Base-by-base conservation (phyloP, 1,140 invertebrate genomes). In the Sinella curviseta region DNA sequence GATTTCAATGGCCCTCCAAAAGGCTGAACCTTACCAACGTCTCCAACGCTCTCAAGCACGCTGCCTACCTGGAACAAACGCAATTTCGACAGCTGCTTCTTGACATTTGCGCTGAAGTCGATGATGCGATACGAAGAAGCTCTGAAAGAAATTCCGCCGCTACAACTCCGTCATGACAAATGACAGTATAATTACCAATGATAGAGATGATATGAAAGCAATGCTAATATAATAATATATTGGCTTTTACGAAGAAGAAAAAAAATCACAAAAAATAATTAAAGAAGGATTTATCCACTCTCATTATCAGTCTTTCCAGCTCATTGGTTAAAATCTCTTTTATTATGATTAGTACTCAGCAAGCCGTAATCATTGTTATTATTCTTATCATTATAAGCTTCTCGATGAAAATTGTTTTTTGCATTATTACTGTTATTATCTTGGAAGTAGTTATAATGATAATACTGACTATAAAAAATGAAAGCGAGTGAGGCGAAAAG, bases 71-170 rank as follows among this genome's bases (percentile, higher is more conserved):
- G 73, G 73, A 75, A 24, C 70, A 36, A 57, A 79, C 78, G 35
- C 78, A 79, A 48, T 79, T 76, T 26, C 33, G 55, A 30, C 78
- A 79, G 65, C 31, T 76, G 12, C 78, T 79, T 17, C 28, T 79
- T 17, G 73, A 79, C 48, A 79, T 79, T 79, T 79, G 78, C 34
- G 26, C 57, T 3, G 73, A 79, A 31, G 78, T 79, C 1, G 78
- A 79, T 34, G 78, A 76, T 76, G 73, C 78, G 17, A 75, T 75
- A 36, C 39, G 39, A 48, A 48, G 39, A 20, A 8, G 77, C 14
- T 70, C n/a, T 26, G 31, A 73, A 16, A 65, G 39, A 48, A 48
- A 48, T 20, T 48, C 20, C 8, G 20, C 20, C 39, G 8, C 20
- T 12, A 48, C 39, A 48, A 48, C 39, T 12, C 8, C 39, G 8